A percentile compares a stretch with the other conserved stretches of the same genome.
Conservation (phyloP, 2,113 vertebrate genomes). For the Castor canadensis region DNA sequence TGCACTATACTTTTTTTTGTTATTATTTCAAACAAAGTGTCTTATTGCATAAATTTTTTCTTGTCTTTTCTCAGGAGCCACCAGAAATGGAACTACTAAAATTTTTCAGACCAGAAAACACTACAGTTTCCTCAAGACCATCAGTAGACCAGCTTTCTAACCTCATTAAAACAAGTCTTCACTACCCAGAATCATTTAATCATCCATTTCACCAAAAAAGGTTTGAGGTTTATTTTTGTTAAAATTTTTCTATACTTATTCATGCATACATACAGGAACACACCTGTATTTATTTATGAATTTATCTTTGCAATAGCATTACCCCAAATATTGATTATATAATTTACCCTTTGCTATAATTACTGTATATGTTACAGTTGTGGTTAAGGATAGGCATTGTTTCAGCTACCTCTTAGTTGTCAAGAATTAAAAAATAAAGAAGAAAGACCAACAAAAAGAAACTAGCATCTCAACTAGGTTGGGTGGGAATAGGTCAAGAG, state of each 20-base stretch:
- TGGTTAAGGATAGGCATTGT: not conserved
- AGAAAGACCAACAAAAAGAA: not conserved
- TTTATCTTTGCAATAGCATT: not conserved
- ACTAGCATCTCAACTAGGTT: not conserved
- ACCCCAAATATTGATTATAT: slow-evolving; percentile 2
- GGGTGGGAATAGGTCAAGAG: not conserved
- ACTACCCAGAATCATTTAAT: slow-evolving; percentile 93
- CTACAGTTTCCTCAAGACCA: slow-evolving; percentile 85
- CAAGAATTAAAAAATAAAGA: too few species aligned
- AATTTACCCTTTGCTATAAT: not conserved
- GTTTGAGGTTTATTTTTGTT: slow-evolving; percentile 78
- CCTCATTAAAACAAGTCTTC: slow-evolving; percentile 95
- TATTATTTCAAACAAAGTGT: not conserved
- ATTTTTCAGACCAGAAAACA: slow-evolving; percentile 91
- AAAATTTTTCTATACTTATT: not conserved
- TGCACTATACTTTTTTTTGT: not conserved
- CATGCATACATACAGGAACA: too few species aligned
- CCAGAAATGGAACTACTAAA: slow-evolving; percentile 94
- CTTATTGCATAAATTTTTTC: slow-evolving; percentile 35
- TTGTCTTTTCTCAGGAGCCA: slow-evolving; percentile 87
- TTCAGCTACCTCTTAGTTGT: not conserved
- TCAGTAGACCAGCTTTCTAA: slow-evolving; percentile 93
- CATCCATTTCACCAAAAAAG: slow-evolving; percentile 94
- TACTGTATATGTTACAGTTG: not conserved
- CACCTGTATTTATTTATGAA: not conserved